These are phyloP conservation scores for Hirtodrosophila duncani DNA, from an alignment of 2,888 invertebrate genomes.

Conservation along the genomic window DNA sequence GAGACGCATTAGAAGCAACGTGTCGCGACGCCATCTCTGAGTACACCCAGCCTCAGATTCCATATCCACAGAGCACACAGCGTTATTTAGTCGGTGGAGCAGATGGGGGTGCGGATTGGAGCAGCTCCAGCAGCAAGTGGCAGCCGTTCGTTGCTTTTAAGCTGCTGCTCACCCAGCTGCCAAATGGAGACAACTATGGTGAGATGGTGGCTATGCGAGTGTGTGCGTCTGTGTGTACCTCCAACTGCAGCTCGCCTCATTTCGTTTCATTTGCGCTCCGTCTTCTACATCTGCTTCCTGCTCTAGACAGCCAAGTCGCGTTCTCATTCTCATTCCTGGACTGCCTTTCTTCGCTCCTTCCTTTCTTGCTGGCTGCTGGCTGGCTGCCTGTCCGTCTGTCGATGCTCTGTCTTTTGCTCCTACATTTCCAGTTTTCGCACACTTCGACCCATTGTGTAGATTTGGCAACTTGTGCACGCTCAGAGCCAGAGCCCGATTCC, in stretches of 20 bases:
- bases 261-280: conserved; percentile 40
- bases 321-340: conserved; percentile 1
- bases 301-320: too few relatives aligned
- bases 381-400: too few relatives aligned
- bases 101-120: background rate
- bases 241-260: conserved; percentile 38
- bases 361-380: conserved; percentile 10
- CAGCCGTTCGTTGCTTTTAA: conserved; percentile 19
- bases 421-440: conserved; percentile 69
- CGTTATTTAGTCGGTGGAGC: too few relatives aligned
- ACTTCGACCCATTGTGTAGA: conserved; percentile 61
- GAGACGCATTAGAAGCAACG: conserved; percentile 54
- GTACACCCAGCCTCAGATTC: background rate
- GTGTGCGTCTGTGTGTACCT: conserved; percentile 23
- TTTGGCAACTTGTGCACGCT: conserved; percentile 57
- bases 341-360: background rate
- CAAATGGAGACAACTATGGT: conserved; percentile 37
- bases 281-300: background rate
- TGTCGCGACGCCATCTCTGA: conserved; percentile 5
- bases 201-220: conserved; percentile 13
- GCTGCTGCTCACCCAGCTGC: conserved; percentile 41
- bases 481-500: conserved; percentile 11
- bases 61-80: background rate
- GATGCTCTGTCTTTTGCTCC: conserved; percentile 41
- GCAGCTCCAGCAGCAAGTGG: too few relatives aligned